Evolutionary conservation across 2,888 invertebrate genomes (phyloP), one percentile per base, ranked within the genome.

Genomic region (Catocala nupta): DNA sequence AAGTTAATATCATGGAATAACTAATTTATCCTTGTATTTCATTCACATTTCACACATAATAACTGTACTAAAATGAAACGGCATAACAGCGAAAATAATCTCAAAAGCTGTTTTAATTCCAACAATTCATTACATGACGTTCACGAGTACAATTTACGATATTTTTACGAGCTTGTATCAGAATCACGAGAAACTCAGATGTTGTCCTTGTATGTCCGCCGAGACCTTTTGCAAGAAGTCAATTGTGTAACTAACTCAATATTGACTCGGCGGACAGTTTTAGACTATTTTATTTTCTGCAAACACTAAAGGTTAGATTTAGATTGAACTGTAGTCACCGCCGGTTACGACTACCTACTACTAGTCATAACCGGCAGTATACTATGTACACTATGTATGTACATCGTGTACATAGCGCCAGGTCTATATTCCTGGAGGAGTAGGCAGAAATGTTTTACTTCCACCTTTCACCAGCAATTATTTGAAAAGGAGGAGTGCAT

Each of bases 141-240:
- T 25, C 25, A 25, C 4, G 25, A 25, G 25, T 25, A 52, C 5
- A 25, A 45, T 39, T 47, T 42, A 50, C 9, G 39, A 44, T 48
- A 56, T 56, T 59, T 63, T 59, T 42, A 64, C 42, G 56, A 56
- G 48, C 48, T 33, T 42, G 39, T 56, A 16, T 50, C 54, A 48
- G 13, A 52, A 62, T 59, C 12, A 50, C 59, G 44, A 59, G 57
- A 57, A 54, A 52, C 36, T n/a, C 59, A 54, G 53, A 55, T 48
- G 45, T 51, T 49, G 53, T 67, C 55, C 56, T 76, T 49, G 51
- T 50, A 34, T 49, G 13, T 43, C 8, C 25, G 55, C 7, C 3
- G 33, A 36, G 67, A 70, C 67, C 63, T 63, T 61, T 67, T 70
- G 73, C 73, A 54, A 61, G 70, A 55, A 67, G 67, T 72, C 74